Conservation (phyloP, 2,888 invertebrate species). For the Apodemia mormo region DNA sequence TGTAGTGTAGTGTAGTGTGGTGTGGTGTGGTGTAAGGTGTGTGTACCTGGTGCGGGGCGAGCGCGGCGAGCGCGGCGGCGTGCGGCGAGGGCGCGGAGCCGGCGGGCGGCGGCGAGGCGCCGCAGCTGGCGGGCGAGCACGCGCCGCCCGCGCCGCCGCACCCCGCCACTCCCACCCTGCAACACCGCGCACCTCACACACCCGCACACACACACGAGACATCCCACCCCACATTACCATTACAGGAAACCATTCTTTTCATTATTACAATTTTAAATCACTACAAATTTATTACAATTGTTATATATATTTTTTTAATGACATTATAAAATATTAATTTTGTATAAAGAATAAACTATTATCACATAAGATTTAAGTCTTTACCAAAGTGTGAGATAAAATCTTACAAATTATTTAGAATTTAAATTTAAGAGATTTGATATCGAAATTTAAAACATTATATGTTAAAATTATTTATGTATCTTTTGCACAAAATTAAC, state of each 20-base stretch:
- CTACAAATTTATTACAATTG: background rate
- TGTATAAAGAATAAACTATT: too few species aligned
- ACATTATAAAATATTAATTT: too few species aligned
- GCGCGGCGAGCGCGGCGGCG: conserved; percentile 44
- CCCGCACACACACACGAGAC: background rate
- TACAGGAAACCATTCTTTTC: background rate
- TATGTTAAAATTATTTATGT: too few species aligned
- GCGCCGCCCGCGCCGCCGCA: conserved; percentile 45
- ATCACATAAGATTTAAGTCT: too few species aligned
- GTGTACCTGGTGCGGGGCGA: conserved; percentile 53
- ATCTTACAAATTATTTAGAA: too few species aligned
- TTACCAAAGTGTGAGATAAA: too few species aligned
- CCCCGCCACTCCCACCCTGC: conserved; percentile 7
- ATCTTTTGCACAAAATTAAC: too few species aligned
- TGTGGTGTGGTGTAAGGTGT: too few species aligned
- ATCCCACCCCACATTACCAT: background rate
- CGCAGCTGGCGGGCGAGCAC: conserved; percentile 74
- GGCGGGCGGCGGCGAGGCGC: conserved; percentile 71
- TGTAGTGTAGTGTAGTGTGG: too few species aligned
- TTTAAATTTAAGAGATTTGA: too few species aligned
- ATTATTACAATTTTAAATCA: background rate
- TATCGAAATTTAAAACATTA: too few species aligned
- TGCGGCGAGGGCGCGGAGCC: conserved; percentile 63
- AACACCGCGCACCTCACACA: background rate
- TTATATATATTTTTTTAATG: too few species aligned